Base-by-base conservation (phyloP, 2,888 invertebrate genomes). In the Andrena praecox region DNA sequence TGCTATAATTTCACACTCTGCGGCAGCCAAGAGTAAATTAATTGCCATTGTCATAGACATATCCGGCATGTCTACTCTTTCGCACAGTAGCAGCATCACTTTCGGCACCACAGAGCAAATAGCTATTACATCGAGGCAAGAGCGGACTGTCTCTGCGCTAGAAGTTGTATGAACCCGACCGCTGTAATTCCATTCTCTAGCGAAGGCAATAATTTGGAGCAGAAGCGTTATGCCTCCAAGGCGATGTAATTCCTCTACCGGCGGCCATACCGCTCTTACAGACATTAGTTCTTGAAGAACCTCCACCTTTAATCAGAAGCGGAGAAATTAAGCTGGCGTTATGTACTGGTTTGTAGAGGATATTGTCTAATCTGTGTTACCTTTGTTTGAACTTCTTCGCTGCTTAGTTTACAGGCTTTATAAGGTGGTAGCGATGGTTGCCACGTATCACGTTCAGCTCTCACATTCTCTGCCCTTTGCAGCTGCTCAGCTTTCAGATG, bases 101-200 rank as follows among this genome's bases (percentile, higher is more conserved):
- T 97, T 96, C 5, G 99, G 98, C 91, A 98, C 96, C 24, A 99
- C 97, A 80, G 98, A 97, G 92, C 98, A 98, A 56, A 99, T 97
- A 0, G 97, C 97, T 59, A 99, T 95, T 52, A 98, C 98, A 93
- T 99, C 99, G 79, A 98, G 94, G 2, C 97, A 97, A 70, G 97
- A 96, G 54, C 97, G 95, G 2, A 98, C 96, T 0, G 97, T 97
- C 94, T 98, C 98, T 4, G 97, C 96, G 87, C 97, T 96, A 85
- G 90, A 94, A 89, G 91, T 89, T 68, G 93, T 89, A 79, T 93
- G 92, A 50, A 92, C 90, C 54, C 91, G 91, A 89, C 98, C 98
- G 87, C 97, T 97, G 92, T 97, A 98, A 94, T 97, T 98, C 98
- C 99, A 99, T 90, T 98, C 98, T 92, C 97, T 97, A 0, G 98